Conservation (phyloP, 2,888 invertebrate species). For the Drosophila gaucha region DNA sequence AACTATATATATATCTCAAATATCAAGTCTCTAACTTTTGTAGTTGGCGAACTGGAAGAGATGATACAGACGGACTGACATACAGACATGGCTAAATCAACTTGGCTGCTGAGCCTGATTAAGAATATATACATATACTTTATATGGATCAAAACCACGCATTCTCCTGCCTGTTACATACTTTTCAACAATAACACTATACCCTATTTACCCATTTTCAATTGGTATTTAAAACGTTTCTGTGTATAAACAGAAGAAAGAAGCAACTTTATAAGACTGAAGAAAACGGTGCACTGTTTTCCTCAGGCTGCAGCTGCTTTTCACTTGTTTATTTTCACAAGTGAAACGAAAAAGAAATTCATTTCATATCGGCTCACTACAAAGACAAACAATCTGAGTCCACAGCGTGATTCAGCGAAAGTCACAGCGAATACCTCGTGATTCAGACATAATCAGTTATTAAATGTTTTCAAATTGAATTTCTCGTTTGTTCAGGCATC, state of each 20-base stretch:
- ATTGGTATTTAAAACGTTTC: neutral
- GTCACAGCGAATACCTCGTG: neutral
- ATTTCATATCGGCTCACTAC: conserved; percentile 31
- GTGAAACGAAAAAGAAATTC: conserved; percentile 48
- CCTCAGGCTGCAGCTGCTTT: conserved; percentile 19
- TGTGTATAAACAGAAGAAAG: conserved; percentile 10
- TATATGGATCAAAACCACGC: too few relatives aligned
- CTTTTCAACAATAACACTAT: neutral
- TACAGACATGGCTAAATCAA: too few relatives aligned
- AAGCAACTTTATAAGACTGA: conserved; percentile 1
- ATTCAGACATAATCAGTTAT: neutral
- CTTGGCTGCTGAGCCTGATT: too few relatives aligned
- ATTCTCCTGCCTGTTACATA: neutral
- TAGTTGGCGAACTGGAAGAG: too few relatives aligned
- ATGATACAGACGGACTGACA: too few relatives aligned
- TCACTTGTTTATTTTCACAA: conserved; percentile 61
- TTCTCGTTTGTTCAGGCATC: neutral
- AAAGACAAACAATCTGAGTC: conserved; percentile 31
- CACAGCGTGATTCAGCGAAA: conserved; percentile 7
- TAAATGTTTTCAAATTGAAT: neutral
- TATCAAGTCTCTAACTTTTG: neutral
- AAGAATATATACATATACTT: too few relatives aligned
- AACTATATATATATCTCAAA: neutral
- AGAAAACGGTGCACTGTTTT: neutral
- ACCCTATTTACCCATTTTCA: neutral